These are phyloP conservation scores for Cotesia chilonis DNA, from an alignment of 1,140 invertebrate species.

Conservation along the genomic window DNA sequence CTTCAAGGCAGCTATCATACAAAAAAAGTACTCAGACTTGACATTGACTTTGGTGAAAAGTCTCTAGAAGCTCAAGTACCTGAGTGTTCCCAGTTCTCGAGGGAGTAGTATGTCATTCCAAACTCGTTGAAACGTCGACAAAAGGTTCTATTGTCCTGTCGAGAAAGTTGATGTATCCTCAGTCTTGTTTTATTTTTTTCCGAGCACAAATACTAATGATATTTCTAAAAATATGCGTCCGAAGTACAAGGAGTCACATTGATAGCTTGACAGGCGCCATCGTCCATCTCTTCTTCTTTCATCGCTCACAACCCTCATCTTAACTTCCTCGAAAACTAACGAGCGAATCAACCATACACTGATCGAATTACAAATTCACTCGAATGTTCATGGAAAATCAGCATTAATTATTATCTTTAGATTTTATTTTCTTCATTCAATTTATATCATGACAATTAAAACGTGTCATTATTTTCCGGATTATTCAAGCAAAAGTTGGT, in stretches of 20 bases:
- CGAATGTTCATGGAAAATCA: not conserved
- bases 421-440: not conserved
- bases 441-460: too few species aligned
- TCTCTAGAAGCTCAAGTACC: not conserved
- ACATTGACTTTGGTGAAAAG: slow-evolving; percentile 9
- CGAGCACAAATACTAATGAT: slow-evolving; percentile 16
- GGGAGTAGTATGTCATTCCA: slow-evolving; percentile 9
- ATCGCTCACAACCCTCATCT: not conserved
- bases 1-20: not conserved
- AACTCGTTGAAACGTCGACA: slow-evolving; percentile 24
- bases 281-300: slow-evolving; percentile 8
- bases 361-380: slow-evolving; percentile 10
- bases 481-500: too few species aligned
- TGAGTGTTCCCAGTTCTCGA: not conserved
- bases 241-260: slow-evolving; percentile 25
- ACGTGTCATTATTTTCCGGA: too few species aligned
- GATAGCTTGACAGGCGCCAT: slow-evolving; percentile 27
- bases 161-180: slow-evolving; percentile 14
- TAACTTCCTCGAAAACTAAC: slow-evolving; percentile 12
- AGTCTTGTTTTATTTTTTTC: slow-evolving; percentile 4
- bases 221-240: slow-evolving; percentile 31
- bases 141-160: slow-evolving; percentile 26
- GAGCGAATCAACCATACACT: slow-evolving; percentile 24
- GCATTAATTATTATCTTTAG: not conserved
- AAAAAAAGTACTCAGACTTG: slow-evolving; percentile 4